Conservation (phyloP, 1,140 invertebrate species). For the Drosophila ficusphila region DNA sequence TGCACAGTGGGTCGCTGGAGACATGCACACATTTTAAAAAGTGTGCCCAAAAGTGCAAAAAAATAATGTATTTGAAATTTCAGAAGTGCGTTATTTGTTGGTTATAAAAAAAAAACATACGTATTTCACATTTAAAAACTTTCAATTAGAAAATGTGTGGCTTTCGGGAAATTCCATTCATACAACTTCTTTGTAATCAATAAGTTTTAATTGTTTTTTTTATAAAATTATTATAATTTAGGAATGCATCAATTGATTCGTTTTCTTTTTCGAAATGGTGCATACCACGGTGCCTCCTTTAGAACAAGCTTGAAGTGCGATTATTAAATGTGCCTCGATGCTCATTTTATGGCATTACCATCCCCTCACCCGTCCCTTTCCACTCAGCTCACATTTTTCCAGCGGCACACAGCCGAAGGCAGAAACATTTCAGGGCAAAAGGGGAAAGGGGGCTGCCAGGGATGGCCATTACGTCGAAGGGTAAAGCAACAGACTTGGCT, state of each 20-base stretch:
- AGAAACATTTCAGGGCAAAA: background rate
- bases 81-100: too few relatives aligned
- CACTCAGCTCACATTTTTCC: background rate
- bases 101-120: too few relatives aligned
- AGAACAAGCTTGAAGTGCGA: slow-evolving; percentile 48
- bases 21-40: slow-evolving; percentile 28
- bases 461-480: slow-evolving; percentile 14
- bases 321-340: slow-evolving; percentile 64
- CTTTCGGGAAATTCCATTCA: too few relatives aligned
- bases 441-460: background rate
- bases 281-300: slow-evolving; percentile 38
- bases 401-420: slow-evolving; percentile 21
- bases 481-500: slow-evolving; percentile 51
- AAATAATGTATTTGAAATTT: too few relatives aligned
- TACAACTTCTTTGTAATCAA: too few relatives aligned
- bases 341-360: slow-evolving; percentile 33
- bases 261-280: background rate
- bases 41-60: too few relatives aligned
- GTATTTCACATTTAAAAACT: too few relatives aligned
- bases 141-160: too few relatives aligned
- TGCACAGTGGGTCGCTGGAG: background rate
- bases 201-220: too few relatives aligned
- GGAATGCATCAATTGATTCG: too few relatives aligned
- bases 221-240: too few relatives aligned
- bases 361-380: background rate